Evolutionary conservation across 2,888 invertebrate genomes (phyloP).

Genomic region (Philopedon plagiatum): DNA sequence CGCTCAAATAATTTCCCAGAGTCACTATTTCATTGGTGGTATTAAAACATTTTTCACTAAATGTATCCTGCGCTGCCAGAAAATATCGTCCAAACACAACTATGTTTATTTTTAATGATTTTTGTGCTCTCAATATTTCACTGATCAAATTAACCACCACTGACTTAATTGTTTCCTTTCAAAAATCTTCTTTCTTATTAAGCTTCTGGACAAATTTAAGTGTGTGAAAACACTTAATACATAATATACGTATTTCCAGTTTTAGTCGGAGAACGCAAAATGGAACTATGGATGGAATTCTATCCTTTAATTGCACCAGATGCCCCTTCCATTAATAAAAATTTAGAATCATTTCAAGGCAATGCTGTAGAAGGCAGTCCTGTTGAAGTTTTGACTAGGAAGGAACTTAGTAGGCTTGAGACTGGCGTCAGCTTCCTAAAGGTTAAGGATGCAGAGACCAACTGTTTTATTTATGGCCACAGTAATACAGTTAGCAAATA

Average conservation of each 20-base stretch:
- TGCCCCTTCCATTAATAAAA: slow-evolving; percentile 76
- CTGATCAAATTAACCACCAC: too few relatives aligned
- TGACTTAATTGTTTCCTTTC: too few relatives aligned
- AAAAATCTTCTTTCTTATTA: too few relatives aligned
- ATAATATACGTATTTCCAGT: slow-evolving; percentile 56
- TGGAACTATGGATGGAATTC: slow-evolving; percentile 75
- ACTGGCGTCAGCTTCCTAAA: slow-evolving; percentile 84
- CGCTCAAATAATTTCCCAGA: too few relatives aligned
- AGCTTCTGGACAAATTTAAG: too few relatives aligned
- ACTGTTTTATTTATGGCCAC: slow-evolving; percentile 76
- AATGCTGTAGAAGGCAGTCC: slow-evolving; percentile 82
- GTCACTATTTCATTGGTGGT: too few relatives aligned
- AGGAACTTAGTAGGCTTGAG: slow-evolving; percentile 80
- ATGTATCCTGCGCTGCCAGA: too few relatives aligned
- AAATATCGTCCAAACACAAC: too few relatives aligned
- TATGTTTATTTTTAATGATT: too few relatives aligned
- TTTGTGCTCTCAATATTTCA: too few relatives aligned
- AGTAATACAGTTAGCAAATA: slow-evolving; percentile 74
- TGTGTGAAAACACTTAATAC: too few relatives aligned
- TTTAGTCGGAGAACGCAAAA: slow-evolving; percentile 65
- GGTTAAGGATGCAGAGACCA: slow-evolving; percentile 74
- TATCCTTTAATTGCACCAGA: slow-evolving; percentile 78
- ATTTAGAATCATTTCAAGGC: slow-evolving; percentile 76
- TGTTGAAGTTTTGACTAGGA: slow-evolving; percentile 74
- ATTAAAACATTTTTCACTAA: too few relatives aligned